These are phyloP conservation scores for Hirtodrosophila histrioides DNA, from an alignment of 2,888 invertebrate genomes.

Conservation along the genomic window DNA sequence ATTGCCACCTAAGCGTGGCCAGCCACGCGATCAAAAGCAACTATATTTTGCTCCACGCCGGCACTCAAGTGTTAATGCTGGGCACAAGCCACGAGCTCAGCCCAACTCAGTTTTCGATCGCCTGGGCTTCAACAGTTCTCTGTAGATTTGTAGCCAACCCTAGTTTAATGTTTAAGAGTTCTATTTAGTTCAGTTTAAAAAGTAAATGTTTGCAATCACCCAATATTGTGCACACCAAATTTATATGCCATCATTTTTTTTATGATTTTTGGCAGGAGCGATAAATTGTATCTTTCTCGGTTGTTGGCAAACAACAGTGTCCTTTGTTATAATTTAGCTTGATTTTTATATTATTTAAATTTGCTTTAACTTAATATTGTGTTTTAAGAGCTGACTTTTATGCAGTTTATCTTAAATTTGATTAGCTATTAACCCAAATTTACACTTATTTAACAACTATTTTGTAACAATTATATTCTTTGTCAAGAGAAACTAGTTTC, in stretches of 20 bases:
- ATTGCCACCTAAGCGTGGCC: slow-evolving; percentile 17
- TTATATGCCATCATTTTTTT: not conserved
- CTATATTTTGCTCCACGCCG: slow-evolving; percentile 46
- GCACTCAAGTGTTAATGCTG: slow-evolving; percentile 52
- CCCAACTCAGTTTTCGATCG: slow-evolving; percentile 81
- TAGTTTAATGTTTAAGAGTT: slow-evolving; percentile 39
- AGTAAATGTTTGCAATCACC: slow-evolving; percentile 29
- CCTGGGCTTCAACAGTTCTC: slow-evolving; percentile 79
- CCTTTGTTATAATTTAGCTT: too few species aligned
- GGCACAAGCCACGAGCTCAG: slow-evolving; percentile 35
- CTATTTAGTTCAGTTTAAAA: slow-evolving; percentile 27
- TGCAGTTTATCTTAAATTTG: too few species aligned
- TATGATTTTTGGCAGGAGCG: not conserved
- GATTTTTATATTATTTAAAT: too few species aligned
- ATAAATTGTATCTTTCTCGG: too few species aligned
- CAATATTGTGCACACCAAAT: slow-evolving; percentile 14
- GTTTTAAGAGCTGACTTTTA: too few species aligned
- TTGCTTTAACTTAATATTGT: too few species aligned
- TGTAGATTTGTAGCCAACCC: slow-evolving; percentile 38
- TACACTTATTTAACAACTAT: too few species aligned
- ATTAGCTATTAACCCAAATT: too few species aligned
- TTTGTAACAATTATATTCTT: too few species aligned
- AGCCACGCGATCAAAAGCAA: slow-evolving; percentile 20
- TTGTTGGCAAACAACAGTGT: too few species aligned
- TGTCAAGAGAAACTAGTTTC: too few species aligned